A percentile compares a stretch with the other conserved stretches of the same genome.
Conservation (phyloP, 2,888 invertebrate species). For the Tachina grossa region DNA sequence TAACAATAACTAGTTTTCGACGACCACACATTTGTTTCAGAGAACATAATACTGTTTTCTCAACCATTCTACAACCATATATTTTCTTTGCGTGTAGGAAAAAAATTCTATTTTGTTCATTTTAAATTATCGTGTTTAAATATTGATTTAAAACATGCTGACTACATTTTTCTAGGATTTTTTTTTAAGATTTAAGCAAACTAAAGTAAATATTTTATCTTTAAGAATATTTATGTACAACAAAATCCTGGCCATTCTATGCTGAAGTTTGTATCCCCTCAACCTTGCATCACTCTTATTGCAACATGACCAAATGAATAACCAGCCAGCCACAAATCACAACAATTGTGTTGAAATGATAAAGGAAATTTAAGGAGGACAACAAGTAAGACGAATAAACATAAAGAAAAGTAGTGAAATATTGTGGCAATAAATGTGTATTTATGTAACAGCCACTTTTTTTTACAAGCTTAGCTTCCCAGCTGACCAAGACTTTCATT, state of each 20-base stretch:
- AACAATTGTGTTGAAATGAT: conserved; percentile 52
- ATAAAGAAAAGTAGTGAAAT: conserved; percentile 30
- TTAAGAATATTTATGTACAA: not conserved
- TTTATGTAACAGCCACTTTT: conserved; percentile 22
- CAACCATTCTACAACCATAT: too few species aligned
- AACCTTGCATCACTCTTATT: conserved; percentile 9
- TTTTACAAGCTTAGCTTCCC: conserved; percentile 40
- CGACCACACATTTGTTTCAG: too few species aligned
- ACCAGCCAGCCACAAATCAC: conserved; percentile 57
- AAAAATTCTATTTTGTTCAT: not conserved
- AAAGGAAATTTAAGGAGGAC: conserved; percentile 31
- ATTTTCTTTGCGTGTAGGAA: too few species aligned
- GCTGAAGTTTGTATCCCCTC: conserved; percentile 56
- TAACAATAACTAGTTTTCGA: too few species aligned
- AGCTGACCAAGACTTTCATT: too few species aligned
- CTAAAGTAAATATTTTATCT: not conserved
- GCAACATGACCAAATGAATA: conserved; percentile 5
- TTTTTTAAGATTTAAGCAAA: conserved; percentile 12
- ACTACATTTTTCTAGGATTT: not conserved
- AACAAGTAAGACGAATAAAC: conserved; percentile 22
- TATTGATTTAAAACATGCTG: conserved; percentile 29
- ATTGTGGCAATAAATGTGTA: conserved; percentile 7
- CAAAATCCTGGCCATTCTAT: conserved; percentile 21
- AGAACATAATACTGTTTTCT: too few species aligned
- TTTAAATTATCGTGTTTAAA: not conserved